These are phyloP conservation scores for Epizoanthus rinbou DNA, from an alignment of 92 coral and sea anemone species.

Conservation along the genomic window DNA sequence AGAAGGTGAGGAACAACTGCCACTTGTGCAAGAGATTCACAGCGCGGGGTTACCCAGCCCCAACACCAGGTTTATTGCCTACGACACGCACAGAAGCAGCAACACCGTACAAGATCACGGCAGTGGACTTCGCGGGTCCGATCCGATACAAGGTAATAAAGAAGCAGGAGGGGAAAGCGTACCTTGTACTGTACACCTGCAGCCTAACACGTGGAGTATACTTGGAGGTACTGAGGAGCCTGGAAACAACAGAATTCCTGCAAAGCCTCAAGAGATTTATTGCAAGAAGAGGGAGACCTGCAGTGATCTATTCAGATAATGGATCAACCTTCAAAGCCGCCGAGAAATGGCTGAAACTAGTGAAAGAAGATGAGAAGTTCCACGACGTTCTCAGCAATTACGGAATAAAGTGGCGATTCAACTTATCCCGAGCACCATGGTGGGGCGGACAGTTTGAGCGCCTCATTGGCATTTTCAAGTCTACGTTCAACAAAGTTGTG, in stretches of 20 bases:
- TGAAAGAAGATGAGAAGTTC: constrained; percentile 7
- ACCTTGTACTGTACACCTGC: no score
- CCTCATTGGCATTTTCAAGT: constrained; percentile 47
- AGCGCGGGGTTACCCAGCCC: constrained; percentile 21
- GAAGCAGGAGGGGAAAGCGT: not conserved
- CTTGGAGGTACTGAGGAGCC: not conserved
- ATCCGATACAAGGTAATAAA: constrained; percentile 35
- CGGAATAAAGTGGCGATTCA: constrained; percentile 45
- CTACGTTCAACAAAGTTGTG: constrained; percentile 25
- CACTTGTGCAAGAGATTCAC: constrained; percentile 25
- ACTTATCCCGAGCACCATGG: constrained; percentile 43
- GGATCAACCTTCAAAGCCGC: constrained; percentile 2
- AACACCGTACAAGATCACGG: constrained; percentile 43
- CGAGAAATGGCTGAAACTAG: constrained; percentile 2
- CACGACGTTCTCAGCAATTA: constrained; percentile 9
- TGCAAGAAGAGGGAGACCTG: not conserved
- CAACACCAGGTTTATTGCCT: constrained; percentile 44
- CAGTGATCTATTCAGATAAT: not conserved
- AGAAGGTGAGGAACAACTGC: constrained; percentile 20
- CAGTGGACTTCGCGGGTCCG: constrained; percentile 58
- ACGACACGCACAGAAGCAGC: constrained; percentile 35
- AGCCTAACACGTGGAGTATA: no score
- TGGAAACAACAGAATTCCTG: not conserved
- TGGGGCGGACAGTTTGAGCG: constrained; percentile 45
- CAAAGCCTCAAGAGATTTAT: constrained; percentile 1